Base-by-base conservation (phyloP, 2,797 vertebrate species). In the Podarcis siculus region DNA sequence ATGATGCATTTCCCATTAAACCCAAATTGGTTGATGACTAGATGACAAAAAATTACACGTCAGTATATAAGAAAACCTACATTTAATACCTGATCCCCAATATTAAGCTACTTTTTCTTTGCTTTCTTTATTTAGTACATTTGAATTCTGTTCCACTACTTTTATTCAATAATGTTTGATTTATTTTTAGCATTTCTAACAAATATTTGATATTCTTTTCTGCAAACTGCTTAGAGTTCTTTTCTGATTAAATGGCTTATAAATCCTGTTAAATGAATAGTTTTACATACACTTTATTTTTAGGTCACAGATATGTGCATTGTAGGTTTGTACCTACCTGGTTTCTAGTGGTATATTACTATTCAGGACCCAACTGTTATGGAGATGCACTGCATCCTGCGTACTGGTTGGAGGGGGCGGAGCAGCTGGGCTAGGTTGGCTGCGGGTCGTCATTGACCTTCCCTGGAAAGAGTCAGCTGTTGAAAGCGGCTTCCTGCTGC, bases 321-420 rank as follows among this genome's bases (percentile, higher is more conserved):
- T n/a, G 35, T 0, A 55, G 17, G 15, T 7, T 2, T 76, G 4
- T 35, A 89, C 91, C 75, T 96, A 99, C 98, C 98, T 99, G 97
- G 98, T 99, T 96, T 99, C 98, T 94, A 99, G 95, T 0, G 98
- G 98, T 77, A 99, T 99, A 98, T 99, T 99, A 96, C 98, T 99
- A 96, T 99, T 99, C 91, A 99, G 95, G 90, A 98, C 98, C 98
- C 98, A 99, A 97, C 98, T 99, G 97, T 98, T 99, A 91, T 99
- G 98, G 86, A 99, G 98, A 93, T 99, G 98, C 82, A 97, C 96
- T 0, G 97, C 96, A 32, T 98, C 97, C 58, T 97, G 97, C 0
- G 96, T 95, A 27, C 96, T 95, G 88, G 96, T 96, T 80, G 96
- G 97, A 84, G 97, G 98, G 27, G 96, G 95, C 1, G 97, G 97